Conservation (phyloP, 2,888 invertebrate genomes). For the Drosophila pegasa region DNA sequence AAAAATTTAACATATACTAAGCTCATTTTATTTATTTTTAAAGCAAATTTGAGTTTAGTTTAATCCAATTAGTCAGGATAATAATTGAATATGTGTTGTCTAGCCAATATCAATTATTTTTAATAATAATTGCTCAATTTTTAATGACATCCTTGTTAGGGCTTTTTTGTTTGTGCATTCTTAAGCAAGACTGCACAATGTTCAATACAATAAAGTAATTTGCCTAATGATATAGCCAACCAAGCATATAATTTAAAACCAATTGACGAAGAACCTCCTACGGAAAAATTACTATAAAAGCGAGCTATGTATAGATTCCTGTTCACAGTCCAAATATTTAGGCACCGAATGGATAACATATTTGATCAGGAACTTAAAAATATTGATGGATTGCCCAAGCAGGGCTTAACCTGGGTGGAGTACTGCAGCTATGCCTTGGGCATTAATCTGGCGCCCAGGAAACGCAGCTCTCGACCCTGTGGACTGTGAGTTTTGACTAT, state of each 20-base stretch:
- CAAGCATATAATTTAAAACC: constrained; percentile 65
- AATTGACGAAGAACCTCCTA: constrained; percentile 49
- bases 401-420: constrained; percentile 65
- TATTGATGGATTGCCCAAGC: constrained; percentile 56
- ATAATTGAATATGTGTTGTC: constrained; percentile 5
- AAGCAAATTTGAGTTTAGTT: neutral
- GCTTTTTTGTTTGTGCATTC: constrained; percentile 37
- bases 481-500: constrained; percentile 42
- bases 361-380: constrained; percentile 55
- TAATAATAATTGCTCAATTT: constrained; percentile 35
- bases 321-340: constrained; percentile 38
- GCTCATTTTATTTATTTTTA: neutral
- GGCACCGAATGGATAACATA: constrained; percentile 49
- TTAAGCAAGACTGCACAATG: constrained; percentile 51
- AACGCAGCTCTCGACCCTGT: constrained; percentile 59
- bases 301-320: too few species aligned
- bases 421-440: constrained; percentile 62
- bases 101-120: neutral
- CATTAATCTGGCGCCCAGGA: constrained; percentile 63
- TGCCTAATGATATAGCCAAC: constrained; percentile 2
- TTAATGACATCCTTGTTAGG: constrained; percentile 61
- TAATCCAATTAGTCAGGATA: neutral
- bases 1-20: neutral
- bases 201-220: constrained; percentile 59
- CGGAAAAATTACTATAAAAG: constrained; percentile 51